A percentile compares a stretch with the other conserved stretches of the same genome.
Evolutionary conservation across 2,113 vertebrate genomes (phyloP).

Genomic region (Ibidorhyncha struthersii): DNA sequence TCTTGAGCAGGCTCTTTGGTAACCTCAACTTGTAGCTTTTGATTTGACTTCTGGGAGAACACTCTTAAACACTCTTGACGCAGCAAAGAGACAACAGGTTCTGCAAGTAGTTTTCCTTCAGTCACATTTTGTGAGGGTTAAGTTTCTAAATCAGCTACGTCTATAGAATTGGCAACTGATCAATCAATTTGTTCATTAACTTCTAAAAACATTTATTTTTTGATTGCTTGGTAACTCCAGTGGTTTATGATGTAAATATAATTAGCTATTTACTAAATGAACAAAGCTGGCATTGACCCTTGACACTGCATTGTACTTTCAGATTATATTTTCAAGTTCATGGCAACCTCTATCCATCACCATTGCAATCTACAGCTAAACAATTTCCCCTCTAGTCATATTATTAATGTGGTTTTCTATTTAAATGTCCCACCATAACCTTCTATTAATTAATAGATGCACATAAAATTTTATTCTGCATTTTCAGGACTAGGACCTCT

Average conservation of each 20-base stretch:
- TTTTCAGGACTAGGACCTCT: constrained; percentile 6
- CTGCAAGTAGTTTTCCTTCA: background rate
- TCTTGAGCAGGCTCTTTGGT: background rate
- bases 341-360: constrained; percentile 41
- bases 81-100: background rate
- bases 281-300: constrained; percentile 37
- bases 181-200: background rate
- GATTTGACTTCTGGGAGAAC: background rate
- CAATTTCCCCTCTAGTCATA: constrained; percentile 13
- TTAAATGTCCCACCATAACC: constrained; percentile 40
- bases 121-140: background rate
- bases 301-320: constrained; percentile 16
- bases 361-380: constrained; percentile 25
- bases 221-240: background rate
- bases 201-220: background rate
- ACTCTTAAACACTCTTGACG: background rate
- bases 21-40: background rate
- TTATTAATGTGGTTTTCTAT: constrained; percentile 32
- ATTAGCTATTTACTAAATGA: constrained; percentile 48
- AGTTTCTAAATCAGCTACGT: background rate
- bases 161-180: background rate
- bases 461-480: constrained; percentile 34
- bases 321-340: constrained; percentile 44
- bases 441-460: constrained; percentile 48
- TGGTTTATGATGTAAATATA: constrained; percentile 45